Conservation (phyloP, 2,888 invertebrate species). For the Zhengitettix transpicula region DNA sequence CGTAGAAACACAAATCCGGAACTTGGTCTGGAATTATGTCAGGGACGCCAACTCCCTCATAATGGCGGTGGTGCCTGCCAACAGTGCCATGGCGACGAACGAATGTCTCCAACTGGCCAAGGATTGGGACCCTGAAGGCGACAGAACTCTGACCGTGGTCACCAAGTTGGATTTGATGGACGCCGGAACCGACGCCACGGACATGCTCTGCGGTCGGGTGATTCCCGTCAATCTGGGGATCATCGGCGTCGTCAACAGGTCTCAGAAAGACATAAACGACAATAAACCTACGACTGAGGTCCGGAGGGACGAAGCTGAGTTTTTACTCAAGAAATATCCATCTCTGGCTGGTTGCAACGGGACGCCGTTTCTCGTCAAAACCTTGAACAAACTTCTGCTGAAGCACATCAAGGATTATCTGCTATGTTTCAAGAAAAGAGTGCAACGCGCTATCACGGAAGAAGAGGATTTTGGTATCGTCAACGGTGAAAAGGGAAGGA, state of each 20-base stretch:
- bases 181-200: constrained; percentile 97
- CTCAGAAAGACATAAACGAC: constrained; percentile 92
- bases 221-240: constrained; percentile 98
- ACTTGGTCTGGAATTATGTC: constrained; percentile 77
- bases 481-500: constrained; percentile 92
- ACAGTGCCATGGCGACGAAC: constrained; percentile 97
- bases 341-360: constrained; percentile 93
- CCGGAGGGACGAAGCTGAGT: constrained; percentile 86
- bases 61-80: constrained; percentile 91
- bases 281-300: constrained; percentile 63
- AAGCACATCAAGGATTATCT: constrained; percentile 98
- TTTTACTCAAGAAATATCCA: constrained; percentile 92
- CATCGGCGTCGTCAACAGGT: constrained; percentile 96
- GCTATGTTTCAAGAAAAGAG: constrained; percentile 94
- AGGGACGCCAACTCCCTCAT: constrained; percentile 96
- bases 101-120: constrained; percentile 93
- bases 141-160: constrained; percentile 90
- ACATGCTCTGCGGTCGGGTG: constrained; percentile 91
- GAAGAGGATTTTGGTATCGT: constrained; percentile 88
- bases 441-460: constrained; percentile 94
- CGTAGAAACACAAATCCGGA: constrained; percentile 85
- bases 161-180: constrained; percentile 99
- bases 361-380: constrained; percentile 90
- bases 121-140: constrained; percentile 90
- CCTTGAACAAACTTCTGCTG: constrained; percentile 90